These are phyloP conservation scores for Epirrhoe alternata DNA, from an alignment of 2,888 invertebrate species.

Conservation along the genomic window DNA sequence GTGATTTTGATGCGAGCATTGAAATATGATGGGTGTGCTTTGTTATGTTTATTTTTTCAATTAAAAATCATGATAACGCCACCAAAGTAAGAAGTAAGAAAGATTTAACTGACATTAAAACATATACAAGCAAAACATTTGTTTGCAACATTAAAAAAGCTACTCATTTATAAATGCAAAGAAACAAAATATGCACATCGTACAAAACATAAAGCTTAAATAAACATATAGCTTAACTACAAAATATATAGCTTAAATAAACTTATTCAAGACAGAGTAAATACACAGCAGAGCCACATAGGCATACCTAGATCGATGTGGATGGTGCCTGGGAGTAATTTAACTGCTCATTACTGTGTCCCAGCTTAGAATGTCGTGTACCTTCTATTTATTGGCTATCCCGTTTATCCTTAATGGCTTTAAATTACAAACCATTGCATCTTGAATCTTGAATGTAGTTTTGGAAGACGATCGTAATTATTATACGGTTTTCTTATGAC, in stretches of 20 bases:
- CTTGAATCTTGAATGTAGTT: slow-evolving; percentile 16
- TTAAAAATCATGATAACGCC: too few relatives aligned
- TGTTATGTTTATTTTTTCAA: not conserved
- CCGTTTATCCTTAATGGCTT: slow-evolving; percentile 31
- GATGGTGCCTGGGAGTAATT: slow-evolving; percentile 25
- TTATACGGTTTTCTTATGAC: too few relatives aligned
- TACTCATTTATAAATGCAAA: too few relatives aligned
- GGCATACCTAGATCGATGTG: slow-evolving; percentile 6
- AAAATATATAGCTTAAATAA: not conserved
- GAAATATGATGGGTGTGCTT: not conserved
- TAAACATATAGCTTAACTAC: not conserved
- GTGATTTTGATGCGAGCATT: slow-evolving; percentile 1
- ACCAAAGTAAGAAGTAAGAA: too few relatives aligned
- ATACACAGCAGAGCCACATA: not conserved
- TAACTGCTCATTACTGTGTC: slow-evolving; percentile 34
- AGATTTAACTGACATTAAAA: too few relatives aligned
- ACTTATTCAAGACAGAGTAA: slow-evolving; percentile 1
- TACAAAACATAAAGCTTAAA: not conserved
- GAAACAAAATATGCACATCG: too few relatives aligned
- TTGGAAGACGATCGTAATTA: slow-evolving; percentile 5
- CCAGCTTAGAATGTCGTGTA: slow-evolving; percentile 33
- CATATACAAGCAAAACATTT: not conserved
- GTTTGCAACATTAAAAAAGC: not conserved
- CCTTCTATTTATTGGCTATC: slow-evolving; percentile 33
- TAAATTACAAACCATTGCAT: slow-evolving; percentile 32